These are phyloP conservation scores for Formica aserva DNA, from an alignment of 2,888 invertebrate species.

Conservation along the genomic window DNA sequence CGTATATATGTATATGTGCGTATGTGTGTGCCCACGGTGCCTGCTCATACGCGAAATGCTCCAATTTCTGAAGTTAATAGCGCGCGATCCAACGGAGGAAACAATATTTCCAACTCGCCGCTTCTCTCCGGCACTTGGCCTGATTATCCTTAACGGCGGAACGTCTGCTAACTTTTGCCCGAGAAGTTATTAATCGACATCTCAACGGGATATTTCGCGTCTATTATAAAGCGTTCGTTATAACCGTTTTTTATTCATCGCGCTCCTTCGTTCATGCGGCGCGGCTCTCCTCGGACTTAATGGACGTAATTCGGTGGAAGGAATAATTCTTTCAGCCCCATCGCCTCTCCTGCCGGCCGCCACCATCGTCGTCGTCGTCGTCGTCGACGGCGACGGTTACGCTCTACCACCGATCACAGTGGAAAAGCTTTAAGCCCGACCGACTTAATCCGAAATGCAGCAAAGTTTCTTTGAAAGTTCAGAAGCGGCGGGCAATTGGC, in stretches of 20 bases:
- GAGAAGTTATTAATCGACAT: constrained; percentile 58
- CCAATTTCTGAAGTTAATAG: constrained; percentile 52
- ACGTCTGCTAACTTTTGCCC: constrained; percentile 49
- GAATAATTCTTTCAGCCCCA: constrained; percentile 71
- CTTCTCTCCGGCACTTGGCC: constrained; percentile 27
- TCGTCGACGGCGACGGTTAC: constrained; percentile 60
- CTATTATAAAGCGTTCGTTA: constrained; percentile 48
- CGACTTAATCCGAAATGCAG: constrained; percentile 81
- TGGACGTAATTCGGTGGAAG: constrained; percentile 62
- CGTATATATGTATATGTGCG: no score
- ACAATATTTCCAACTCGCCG: constrained; percentile 40
- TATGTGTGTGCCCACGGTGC: background rate
- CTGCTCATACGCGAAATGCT: constrained; percentile 34
- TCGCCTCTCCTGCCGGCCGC: constrained; percentile 56
- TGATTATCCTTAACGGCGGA: constrained; percentile 46
- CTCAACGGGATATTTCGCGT: constrained; percentile 52
- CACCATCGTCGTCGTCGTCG: constrained; percentile 21
- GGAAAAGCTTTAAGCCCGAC: constrained; percentile 70
- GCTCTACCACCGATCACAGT: constrained; percentile 67
- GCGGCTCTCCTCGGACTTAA: constrained; percentile 52
- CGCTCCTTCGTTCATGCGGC: constrained; percentile 38
- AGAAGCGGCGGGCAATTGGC: constrained; percentile 80
- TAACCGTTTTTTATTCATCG: constrained; percentile 49
- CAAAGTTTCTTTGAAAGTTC: constrained; percentile 78
- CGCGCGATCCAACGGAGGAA: constrained; percentile 45